Base-by-base conservation (phyloP, 2,113 vertebrate species). In the Enhydra lutris region DNA sequence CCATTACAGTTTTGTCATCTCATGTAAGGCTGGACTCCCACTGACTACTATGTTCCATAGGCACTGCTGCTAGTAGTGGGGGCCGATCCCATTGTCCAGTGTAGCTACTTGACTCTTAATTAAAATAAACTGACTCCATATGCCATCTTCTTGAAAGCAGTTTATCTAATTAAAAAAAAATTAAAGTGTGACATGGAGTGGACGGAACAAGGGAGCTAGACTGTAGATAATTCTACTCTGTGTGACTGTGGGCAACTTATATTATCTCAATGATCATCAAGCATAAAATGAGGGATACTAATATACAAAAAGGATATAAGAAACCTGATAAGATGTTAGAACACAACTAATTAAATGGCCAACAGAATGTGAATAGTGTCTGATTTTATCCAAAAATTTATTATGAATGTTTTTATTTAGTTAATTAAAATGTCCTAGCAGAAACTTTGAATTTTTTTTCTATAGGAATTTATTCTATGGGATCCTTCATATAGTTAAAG, bases 21-120 rank as follows among this genome's bases (percentile, higher is more conserved):
- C 14, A 42, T 9, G 4, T 29, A 10, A 93, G 17, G 18, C 13
- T 42, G 24, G 20, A 13, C 21, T 79, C 7, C 7, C 24, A 36
- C 11, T 23, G 18, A 47, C 1, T 39, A 5, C 4, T 18, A 2
- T 6, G 21, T 18, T 36, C 1, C 24, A 11, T 34, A 63, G 17
- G 11, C 52, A 36, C 1, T 59, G 13, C 15, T 23, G 34, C 55
- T 29, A 52, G 9, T 14, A 8, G 7, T 50, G 31, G 42, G 15
- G 4, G 14, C 0, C 50, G 15, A 94, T n/a, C 7, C 12, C 63
- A 15, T 57, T 84, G n/a, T 23, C 26, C 20, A 36, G 9, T 1
- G 47, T 91, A 34, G 6, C 63, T 83, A 26, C 6, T 24, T 83
- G 14, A 26, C 3, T 52, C 10, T 80, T 71, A 61, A 21, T 31